Percentiles rank a stretch among this genome's conserved stretches.
phyloP scores from a whole-genome alignment of 2,888 invertebrate species.

The Apodemia hepburni region DNA sequence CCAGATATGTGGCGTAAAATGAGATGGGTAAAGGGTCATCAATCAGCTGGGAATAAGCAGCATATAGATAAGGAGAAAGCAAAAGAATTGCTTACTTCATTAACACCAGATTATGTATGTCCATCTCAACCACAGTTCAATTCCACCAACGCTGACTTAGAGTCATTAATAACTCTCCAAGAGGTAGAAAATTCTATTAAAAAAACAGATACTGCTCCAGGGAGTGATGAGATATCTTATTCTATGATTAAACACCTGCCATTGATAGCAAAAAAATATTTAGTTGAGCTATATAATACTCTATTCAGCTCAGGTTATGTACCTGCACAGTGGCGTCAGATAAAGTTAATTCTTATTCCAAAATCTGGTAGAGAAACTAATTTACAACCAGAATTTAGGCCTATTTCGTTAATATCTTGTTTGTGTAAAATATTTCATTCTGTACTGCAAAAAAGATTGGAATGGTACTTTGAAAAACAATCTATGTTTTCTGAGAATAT shows the following conservation, averaged over 20 bases:
- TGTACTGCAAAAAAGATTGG: slow-evolving; percentile 29
- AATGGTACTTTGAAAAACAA: slow-evolving; percentile 31
- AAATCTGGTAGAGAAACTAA: slow-evolving; percentile 18
- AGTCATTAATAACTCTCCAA: slow-evolving; percentile 19
- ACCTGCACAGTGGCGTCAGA: slow-evolving; percentile 22
- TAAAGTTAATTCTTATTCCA: slow-evolving; percentile 22
- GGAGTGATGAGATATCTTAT: slow-evolving; percentile 25
- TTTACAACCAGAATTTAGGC: slow-evolving; percentile 15
- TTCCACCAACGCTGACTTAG: slow-evolving; percentile 18
- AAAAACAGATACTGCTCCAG: slow-evolving; percentile 25
- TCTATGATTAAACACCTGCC: slow-evolving; percentile 28
- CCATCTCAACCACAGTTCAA: slow-evolving; percentile 19
- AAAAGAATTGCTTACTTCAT: slow-evolving; percentile 17
- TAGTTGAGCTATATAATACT: slow-evolving; percentile 24
- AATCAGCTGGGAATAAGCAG: background rate
- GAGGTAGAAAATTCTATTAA: slow-evolving; percentile 27
- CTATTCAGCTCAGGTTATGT: slow-evolving; percentile 19
- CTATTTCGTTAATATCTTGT: slow-evolving; percentile 30
- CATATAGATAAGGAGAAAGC: slow-evolving; percentile 22
- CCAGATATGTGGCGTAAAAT: slow-evolving; percentile 30
- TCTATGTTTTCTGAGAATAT: slow-evolving; percentile 20
- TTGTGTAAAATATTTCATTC: slow-evolving; percentile 32
- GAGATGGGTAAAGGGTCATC: slow-evolving; percentile 28
- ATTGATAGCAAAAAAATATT: slow-evolving; percentile 18
- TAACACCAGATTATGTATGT: slow-evolving; percentile 27